Evolutionary conservation across 2,888 invertebrate species (phyloP).

Genomic region (Ennomos quercinarius): DNA sequence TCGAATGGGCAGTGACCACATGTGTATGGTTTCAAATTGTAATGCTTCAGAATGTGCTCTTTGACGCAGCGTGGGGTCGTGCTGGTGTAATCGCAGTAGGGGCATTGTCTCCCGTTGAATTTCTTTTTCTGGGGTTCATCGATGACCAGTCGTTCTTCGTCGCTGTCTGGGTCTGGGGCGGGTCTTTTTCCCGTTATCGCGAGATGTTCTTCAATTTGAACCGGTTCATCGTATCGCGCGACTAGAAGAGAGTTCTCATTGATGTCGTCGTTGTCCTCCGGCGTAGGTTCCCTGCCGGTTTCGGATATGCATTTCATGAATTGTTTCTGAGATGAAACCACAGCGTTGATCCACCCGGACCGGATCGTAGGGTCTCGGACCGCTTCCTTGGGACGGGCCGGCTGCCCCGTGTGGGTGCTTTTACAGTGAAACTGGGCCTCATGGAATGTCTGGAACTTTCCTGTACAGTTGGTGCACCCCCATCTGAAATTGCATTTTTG

Average conservation of each 20-base stretch:
- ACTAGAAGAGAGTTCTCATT: constrained; percentile 70
- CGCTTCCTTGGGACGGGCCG: constrained; percentile 61
- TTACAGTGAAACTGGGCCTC: constrained; percentile 75
- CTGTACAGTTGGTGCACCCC: constrained; percentile 67
- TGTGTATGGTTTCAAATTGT: constrained; percentile 68
- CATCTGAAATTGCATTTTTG: constrained; percentile 60
- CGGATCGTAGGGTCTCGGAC: constrained; percentile 57
- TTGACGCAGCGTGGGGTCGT: constrained; percentile 49
- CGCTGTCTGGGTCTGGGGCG: constrained; percentile 50
- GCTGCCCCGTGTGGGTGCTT: constrained; percentile 50
- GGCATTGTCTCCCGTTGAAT: constrained; percentile 48
- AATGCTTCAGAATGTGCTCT: constrained; percentile 76
- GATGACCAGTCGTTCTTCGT: constrained; percentile 60
- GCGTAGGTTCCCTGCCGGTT: constrained; percentile 3
- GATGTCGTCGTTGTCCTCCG: constrained; percentile 22
- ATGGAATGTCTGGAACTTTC: constrained; percentile 68
- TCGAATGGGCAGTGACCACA: constrained; percentile 72
- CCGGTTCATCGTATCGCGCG: constrained; percentile 66
- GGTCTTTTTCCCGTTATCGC: constrained; percentile 39
- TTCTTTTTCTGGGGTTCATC: constrained; percentile 50
- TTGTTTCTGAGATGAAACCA: constrained; percentile 56
- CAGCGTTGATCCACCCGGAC: constrained; percentile 61
- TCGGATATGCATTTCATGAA: constrained; percentile 44
- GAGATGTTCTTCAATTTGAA: constrained; percentile 55
- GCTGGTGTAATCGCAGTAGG: constrained; percentile 53